Evolutionary conservation across 2,113 vertebrate species (phyloP), one percentile per base, ranked within the genome.

Genomic region (Halichoerus grypus): DNA sequence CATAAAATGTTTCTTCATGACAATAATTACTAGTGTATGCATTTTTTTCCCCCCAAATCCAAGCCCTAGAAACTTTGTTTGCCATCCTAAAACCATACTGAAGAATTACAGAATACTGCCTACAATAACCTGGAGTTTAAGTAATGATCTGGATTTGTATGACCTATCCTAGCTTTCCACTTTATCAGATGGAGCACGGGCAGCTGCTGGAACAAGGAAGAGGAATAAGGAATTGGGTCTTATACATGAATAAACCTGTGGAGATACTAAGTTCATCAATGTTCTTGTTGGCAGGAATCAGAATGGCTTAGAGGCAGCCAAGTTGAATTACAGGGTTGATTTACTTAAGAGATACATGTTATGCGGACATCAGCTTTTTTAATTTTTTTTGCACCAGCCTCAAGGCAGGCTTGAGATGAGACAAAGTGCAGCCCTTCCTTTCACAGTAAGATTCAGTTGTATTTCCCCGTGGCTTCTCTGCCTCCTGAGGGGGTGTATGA

Each of bases 321-420:
- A 97, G 94, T 31, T 96, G 97, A 97, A 97, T 94, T 96, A 95
- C 90, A 97, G 88, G 95, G 97, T 97, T 98, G 96, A 96, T 96
- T 96, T 97, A 95, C 90, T 88, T 80, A 83, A 84, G 96, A 97
- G 95, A 97, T 94, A 97, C 69, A 85, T 77, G 87, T 95, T 95
- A 84, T 95, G 83, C 2, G 1, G 59, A 94, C 95, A 90, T 95
- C 92, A 97, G 97, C 96, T 97, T 63, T 36, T 88, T 95, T 88
- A 89, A 95, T 89, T 22, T 88, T 77, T 95, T 92, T 95, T 21
- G 95, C 26, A 95, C 46, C 28, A 94, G 94, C 91, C 96, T 95
- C 74, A 61, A 96, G 95, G 91, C 82, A 94, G 59, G 74, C 82
- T 94, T 91, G n/a, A 85, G 76, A 82, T 4, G 46, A 97, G 71